These are phyloP conservation scores for Melanotaenia pygmaea DNA, from an alignment of 2,797 vertebrate species.

Conservation along the genomic window DNA sequence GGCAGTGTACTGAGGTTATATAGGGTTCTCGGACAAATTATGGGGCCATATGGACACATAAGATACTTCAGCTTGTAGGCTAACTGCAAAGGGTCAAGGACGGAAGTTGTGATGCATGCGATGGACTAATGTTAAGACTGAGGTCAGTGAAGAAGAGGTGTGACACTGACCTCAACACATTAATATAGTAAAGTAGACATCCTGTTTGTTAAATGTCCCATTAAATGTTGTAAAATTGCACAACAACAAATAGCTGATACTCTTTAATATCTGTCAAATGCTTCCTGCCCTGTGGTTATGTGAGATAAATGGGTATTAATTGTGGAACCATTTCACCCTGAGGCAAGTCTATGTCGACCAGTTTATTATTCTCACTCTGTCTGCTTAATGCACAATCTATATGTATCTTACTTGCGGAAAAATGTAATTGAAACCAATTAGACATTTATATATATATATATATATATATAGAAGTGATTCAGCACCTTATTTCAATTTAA, in stretches of 20 bases:
- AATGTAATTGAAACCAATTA: slow-evolving; percentile 8
- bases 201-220: slow-evolving; percentile 25
- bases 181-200: neutral
- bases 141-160: neutral
- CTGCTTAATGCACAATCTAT: slow-evolving; percentile 9
- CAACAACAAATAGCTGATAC: slow-evolving; percentile 1
- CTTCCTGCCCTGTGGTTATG: slow-evolving; percentile 15
- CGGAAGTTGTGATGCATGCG: slow-evolving; percentile 1
- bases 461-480: no score
- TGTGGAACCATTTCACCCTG: slow-evolving; percentile 27
- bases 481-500: no score
- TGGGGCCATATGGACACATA: slow-evolving; percentile 24
- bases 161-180: neutral
- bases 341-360: slow-evolving; percentile 26
- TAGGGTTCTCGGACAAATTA: slow-evolving; percentile 39
- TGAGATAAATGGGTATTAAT: slow-evolving; percentile 21
- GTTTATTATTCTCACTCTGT: slow-evolving; percentile 8
- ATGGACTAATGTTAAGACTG: slow-evolving; percentile 10
- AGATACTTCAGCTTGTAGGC: slow-evolving; percentile 27
- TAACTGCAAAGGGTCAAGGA: slow-evolving; percentile 37
- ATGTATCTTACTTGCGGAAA: slow-evolving; percentile 1
- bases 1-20: slow-evolving; percentile 16
- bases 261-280: neutral
- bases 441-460: neutral
- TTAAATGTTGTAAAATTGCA: neutral